These are phyloP conservation scores for Theonella swinhoei DNA, from an alignment of 37 sponge, comb jelly and placozoan genomes.

Conservation along the genomic window DNA sequence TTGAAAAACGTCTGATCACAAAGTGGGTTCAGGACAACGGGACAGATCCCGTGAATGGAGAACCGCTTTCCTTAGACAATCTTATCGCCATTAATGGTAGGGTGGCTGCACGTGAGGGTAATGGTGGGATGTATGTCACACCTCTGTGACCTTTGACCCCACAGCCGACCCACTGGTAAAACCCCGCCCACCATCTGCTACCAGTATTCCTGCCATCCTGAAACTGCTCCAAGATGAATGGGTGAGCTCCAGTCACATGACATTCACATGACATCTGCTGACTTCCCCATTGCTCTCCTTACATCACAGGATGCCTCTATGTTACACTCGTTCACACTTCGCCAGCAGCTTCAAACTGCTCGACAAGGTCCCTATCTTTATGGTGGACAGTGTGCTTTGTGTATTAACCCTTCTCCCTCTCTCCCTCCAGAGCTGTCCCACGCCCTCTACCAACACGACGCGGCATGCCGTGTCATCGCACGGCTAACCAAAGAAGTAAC, in stretches of 20 bases:
- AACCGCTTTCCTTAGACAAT: conserved; percentile 86
- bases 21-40: conserved; percentile 94
- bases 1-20: conserved; percentile 90
- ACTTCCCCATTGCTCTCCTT: neutral
- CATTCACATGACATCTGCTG: neutral
- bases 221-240: conserved; percentile 98
- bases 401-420: neutral
- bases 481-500: conserved; percentile 93
- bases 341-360: conserved; percentile 98
- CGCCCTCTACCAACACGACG: conserved; percentile 99
- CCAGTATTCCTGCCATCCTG: conserved; percentile 98
- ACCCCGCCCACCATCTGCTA: conserved; percentile 98
- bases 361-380: conserved; percentile 71
- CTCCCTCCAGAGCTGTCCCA: conserved; percentile 89
- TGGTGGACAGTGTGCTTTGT: neutral
- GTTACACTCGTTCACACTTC: conserved; percentile 96
- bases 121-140: conserved; percentile 24
- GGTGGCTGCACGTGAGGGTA: neutral
- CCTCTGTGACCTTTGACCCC: neutral
- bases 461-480: conserved; percentile 98
- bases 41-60: conserved; percentile 93
- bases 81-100: conserved; percentile 88
- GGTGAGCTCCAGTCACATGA: conserved; percentile 46
- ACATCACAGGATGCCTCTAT: conserved; percentile 97
- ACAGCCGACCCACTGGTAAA: conserved; percentile 82